A percentile compares a stretch with the other conserved stretches of the same genome.
phyloP scores from a whole-genome alignment of 2,888 invertebrate genomes.

The Cheiracanthium punctorium region DNA sequence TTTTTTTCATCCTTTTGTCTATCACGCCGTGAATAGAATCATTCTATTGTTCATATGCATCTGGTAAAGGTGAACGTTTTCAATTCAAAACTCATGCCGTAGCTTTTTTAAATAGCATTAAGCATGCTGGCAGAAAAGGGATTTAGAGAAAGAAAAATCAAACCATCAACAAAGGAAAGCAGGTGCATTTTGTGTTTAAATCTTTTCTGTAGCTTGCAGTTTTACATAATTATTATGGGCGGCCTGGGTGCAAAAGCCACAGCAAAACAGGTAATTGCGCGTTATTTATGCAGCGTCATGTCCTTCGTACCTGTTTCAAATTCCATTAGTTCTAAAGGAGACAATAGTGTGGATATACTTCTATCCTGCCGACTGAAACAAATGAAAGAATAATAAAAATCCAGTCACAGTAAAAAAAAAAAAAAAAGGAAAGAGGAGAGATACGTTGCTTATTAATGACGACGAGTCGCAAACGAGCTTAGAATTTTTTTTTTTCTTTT shows the following conservation, averaged over 20 bases:
- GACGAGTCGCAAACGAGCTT: slow-evolving; percentile 65
- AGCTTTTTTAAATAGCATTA: background rate
- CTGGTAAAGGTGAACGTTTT: background rate
- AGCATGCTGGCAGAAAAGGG: background rate
- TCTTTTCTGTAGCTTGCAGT: slow-evolving; percentile 51
- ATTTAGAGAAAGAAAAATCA: slow-evolving; percentile 9
- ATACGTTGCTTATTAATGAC: slow-evolving; percentile 61
- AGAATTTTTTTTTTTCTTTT: slow-evolving; percentile 35
- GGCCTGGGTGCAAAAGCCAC: slow-evolving; percentile 30
- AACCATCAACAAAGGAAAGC: background rate
- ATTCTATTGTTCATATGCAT: background rate
- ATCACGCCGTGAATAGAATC: background rate
- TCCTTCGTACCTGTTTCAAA: slow-evolving; percentile 51
- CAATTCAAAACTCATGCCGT: background rate
- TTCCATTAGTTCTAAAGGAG: slow-evolving; percentile 63
- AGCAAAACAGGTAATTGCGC: slow-evolving; percentile 47
- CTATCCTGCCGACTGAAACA: slow-evolving; percentile 46
- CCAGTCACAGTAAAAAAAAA: slow-evolving; percentile 21
- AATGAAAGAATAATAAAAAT: slow-evolving; percentile 51
- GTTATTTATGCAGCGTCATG: slow-evolving; percentile 61
- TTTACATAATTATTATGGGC: slow-evolving; percentile 63
- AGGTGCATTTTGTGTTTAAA: background rate
- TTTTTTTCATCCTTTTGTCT: background rate
- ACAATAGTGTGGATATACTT: slow-evolving; percentile 59
- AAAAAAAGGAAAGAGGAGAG: background rate